Base-by-base conservation (phyloP, 2,113 vertebrate genomes). In the Thomomys bottae region DNA sequence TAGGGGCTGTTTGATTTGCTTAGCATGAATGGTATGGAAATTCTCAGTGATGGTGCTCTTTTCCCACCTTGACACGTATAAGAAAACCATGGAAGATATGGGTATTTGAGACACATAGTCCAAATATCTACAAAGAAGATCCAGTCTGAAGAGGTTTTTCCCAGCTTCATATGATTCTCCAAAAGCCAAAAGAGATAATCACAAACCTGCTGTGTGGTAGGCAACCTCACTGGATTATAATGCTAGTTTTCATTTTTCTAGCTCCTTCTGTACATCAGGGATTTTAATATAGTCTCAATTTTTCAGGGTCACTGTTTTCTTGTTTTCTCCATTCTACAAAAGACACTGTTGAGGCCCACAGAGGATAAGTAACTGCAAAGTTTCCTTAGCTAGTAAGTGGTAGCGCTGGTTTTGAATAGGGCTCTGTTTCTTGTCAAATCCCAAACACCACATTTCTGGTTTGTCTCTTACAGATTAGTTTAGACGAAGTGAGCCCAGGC, bases 381-480 rank as follows among this genome's bases (percentile, higher is more conserved):
- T 5, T 66, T 79, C 61, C 79, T 86, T 86, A 79, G 63, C 72
- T 80, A 38, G 21, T 73, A 63, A 67, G 71, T 84, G 63, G 75
- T 95, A 89, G 90, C 87, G 38, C 9, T 64, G 17, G 84, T 38
- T 84, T 89, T 88, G 54, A 95, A 87, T 32, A 36, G 20, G 17
- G 61, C 40, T 88, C 82, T 94, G 68, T 81, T 96, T 88, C 32
- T 59, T 42, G 68, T 95, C 76, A 84, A 75, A 81, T 34, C 68
- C 87, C n/a, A 79, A 87, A 83, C 61, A 80, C 63, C 79, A 76
- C 24, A 14, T 72, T 80, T 90, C 92, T 87, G 83, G 54, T 92
- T 93, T 93, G 86, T 95, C 79, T 95, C 28, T 59, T 72, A 42
- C 38, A 85, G 61, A 91, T 93, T 85, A 76, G 90, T 68, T 91